A percentile compares a stretch with the other conserved stretches of the same genome.
Conservation (phyloP, 2,888 invertebrate species). For the Melitaea athalia region DNA sequence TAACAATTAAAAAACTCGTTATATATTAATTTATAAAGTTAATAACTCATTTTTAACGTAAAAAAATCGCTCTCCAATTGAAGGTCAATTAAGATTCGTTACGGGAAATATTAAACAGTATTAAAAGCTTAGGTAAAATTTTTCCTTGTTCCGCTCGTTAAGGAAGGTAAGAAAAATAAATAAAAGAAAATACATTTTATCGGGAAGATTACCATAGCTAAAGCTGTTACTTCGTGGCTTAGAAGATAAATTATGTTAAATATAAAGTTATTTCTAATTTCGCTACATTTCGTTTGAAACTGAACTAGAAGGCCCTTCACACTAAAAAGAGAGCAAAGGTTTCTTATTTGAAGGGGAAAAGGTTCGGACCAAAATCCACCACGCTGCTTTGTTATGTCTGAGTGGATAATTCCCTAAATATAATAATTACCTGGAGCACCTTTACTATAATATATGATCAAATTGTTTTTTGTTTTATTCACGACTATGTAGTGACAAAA, state of each 20-base stretch:
- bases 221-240: slow-evolving; percentile 30
- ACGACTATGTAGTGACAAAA: too few relatives aligned
- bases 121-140: slow-evolving; percentile 35
- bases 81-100: slow-evolving; percentile 29
- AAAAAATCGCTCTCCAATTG: slow-evolving; percentile 6
- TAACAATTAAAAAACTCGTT: too few relatives aligned
- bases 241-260: slow-evolving; percentile 11
- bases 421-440: too few relatives aligned
- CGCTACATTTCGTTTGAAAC: too few relatives aligned
- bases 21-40: not conserved
- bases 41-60: not conserved
- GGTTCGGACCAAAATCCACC: too few relatives aligned
- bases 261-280: not conserved
- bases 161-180: slow-evolving; percentile 31
- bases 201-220: slow-evolving; percentile 32
- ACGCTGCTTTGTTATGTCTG: too few relatives aligned
- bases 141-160: slow-evolving; percentile 26
- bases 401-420: too few relatives aligned
- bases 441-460: too few relatives aligned
- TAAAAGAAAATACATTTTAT: slow-evolving; percentile 25
- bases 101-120: slow-evolving; percentile 29
- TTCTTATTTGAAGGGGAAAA: too few relatives aligned
- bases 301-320: too few relatives aligned
- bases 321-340: too few relatives aligned
- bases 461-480: too few relatives aligned